A percentile compares a stretch with the other conserved stretches of the same genome.
phyloP scores from a whole-genome alignment of 2,888 invertebrate genomes.

The Disparrhopalites patrizii region DNA sequence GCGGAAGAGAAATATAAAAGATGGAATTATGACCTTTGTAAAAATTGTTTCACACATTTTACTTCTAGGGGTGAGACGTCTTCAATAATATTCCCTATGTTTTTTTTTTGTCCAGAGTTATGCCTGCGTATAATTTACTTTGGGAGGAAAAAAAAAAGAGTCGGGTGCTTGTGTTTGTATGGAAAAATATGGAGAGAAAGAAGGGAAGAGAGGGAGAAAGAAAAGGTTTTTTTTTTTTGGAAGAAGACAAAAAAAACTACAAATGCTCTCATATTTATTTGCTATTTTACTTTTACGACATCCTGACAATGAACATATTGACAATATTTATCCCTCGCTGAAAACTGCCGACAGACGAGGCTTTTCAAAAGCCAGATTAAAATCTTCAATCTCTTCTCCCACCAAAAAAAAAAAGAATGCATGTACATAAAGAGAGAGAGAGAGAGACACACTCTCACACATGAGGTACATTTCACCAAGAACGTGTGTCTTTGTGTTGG shows the following conservation, averaged over 20 bases:
- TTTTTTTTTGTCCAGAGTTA: no score
- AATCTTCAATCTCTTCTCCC: constrained; percentile 21
- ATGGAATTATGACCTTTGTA: no score
- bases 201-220: not conserved
- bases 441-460: constrained; percentile 8
- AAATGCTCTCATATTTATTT: constrained; percentile 28
- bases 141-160: no score
- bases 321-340: constrained; percentile 26
- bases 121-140: no score
- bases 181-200: not conserved
- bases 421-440: no score
- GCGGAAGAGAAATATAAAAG: no score
- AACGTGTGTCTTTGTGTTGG: not conserved
- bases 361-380: constrained; percentile 22
- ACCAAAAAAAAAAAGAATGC: constrained; percentile 19
- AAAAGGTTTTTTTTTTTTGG: not conserved
- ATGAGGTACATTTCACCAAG: constrained; percentile 5
- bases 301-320: constrained; percentile 27
- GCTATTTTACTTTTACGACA: constrained; percentile 29
- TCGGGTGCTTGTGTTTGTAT: not conserved
- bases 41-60: no score
- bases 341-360: constrained; percentile 28
- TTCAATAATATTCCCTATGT: no score
- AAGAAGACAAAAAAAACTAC: constrained; percentile 7
- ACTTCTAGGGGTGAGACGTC: no score